Evolutionary conservation across 2,113 vertebrate genomes (phyloP).

Genomic region (Tiliqua scincoides): DNA sequence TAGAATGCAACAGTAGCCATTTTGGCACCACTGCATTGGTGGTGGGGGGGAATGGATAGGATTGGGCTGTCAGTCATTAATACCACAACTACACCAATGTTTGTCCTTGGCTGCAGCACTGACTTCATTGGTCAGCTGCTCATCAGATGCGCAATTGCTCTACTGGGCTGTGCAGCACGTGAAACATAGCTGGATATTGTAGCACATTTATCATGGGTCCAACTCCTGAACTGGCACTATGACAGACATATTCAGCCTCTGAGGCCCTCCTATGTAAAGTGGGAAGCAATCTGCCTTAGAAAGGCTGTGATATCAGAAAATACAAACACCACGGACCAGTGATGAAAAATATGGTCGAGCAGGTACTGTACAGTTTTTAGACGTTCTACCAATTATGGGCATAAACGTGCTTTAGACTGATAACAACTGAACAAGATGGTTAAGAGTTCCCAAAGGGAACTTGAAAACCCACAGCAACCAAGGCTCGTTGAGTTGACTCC

Average conservation of each 20-base stretch:
- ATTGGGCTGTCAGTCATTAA: background rate
- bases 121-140: background rate
- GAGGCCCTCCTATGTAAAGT: background rate
- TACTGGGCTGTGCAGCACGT: background rate
- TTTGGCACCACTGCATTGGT: too few relatives aligned
- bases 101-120: background rate
- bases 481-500: background rate
- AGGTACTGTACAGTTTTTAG: background rate
- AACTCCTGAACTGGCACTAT: background rate
- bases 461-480: rapidly evolving
- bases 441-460: background rate
- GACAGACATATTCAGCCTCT: background rate
- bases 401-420: background rate
- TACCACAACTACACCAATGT: background rate
- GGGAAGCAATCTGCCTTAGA: background rate
- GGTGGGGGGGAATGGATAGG: background rate
- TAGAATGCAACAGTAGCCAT: too few relatives aligned
- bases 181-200: background rate
- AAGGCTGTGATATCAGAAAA: background rate
- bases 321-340: background rate
- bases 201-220: background rate
- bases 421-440: background rate
- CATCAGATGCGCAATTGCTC: background rate
- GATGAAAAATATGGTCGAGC: background rate
- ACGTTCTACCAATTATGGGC: background rate